phyloP scores from a whole-genome alignment of 2,113 vertebrate genomes.

The Tretioscincus oriximinensis region DNA sequence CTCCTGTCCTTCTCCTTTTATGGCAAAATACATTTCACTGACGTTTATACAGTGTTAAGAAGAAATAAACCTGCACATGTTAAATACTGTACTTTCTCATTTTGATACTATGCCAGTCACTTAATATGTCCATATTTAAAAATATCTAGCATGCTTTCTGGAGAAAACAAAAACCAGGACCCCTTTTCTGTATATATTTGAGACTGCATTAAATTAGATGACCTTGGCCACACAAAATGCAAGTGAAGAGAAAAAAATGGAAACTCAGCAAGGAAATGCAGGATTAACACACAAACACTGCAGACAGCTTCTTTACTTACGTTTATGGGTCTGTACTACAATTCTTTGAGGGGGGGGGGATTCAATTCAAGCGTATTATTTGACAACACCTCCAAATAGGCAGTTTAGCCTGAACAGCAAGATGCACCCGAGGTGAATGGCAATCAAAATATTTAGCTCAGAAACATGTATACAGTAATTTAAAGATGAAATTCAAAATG shows the following conservation, averaged over 20 bases:
- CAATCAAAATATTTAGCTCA: neutral
- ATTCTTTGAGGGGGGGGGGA: neutral
- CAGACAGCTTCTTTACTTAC: neutral
- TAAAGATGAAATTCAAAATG: neutral
- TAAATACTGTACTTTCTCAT: neutral
- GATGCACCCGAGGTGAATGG: neutral
- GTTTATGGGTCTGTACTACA: neutral
- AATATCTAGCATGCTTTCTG: neutral
- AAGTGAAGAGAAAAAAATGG: neutral
- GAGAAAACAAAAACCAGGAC: neutral
- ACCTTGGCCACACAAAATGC: neutral
- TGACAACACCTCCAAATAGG: neutral
- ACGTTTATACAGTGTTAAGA: constrained; percentile 22
- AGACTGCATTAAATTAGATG: neutral
- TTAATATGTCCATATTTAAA: neutral
- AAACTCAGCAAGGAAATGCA: neutral
- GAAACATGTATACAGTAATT: neutral
- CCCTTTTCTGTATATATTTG: neutral
- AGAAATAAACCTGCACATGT: constrained; percentile 6
- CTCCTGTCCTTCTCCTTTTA: constrained; percentile 7
- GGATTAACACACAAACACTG: neutral
- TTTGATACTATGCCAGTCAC: neutral
- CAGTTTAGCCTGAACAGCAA: neutral
- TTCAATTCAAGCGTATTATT: neutral
- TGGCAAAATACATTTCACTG: constrained; percentile 13